Percentiles rank a stretch among this genome's conserved stretches.
Evolutionary conservation across 2,888 invertebrate species (phyloP).

Genomic region (Xestia rhomboidea): DNA sequence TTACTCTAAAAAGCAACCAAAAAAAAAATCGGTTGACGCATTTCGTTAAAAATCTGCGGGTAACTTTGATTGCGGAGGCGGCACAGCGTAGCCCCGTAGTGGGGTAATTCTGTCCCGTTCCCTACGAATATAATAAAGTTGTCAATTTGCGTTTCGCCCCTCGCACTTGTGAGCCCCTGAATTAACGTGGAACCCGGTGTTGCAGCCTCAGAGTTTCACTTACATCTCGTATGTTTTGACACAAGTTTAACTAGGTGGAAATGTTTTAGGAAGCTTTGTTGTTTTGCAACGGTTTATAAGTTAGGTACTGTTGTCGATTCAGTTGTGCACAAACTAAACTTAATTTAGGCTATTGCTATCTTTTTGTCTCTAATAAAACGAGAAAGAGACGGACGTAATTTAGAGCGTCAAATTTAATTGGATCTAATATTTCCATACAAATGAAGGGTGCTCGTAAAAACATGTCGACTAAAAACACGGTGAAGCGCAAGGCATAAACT

Average conservation of each 20-base stretch:
- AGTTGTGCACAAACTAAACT: too few species aligned
- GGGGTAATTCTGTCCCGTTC: constrained; percentile 65
- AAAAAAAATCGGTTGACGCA: constrained; percentile 37
- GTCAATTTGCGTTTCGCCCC: constrained; percentile 73
- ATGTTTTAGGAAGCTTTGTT: constrained; percentile 34
- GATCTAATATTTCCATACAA: too few species aligned
- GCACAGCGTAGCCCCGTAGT: constrained; percentile 39
- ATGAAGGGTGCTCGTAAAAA: too few species aligned
- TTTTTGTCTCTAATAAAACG: too few species aligned
- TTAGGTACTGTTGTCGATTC: too few species aligned
- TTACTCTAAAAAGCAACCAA: constrained; percentile 29
- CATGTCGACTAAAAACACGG: too few species aligned
- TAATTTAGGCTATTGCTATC: too few species aligned
- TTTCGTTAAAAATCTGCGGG: constrained; percentile 60
- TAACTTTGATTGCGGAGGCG: constrained; percentile 65
- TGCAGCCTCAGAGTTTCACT: constrained; percentile 47
- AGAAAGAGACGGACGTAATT: too few species aligned
- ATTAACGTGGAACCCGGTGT: constrained; percentile 60
- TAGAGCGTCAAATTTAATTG: too few species aligned
- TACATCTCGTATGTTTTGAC: constrained; percentile 46
- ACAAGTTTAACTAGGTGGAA: constrained; percentile 42
- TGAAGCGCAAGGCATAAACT: too few species aligned
- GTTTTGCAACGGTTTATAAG: constrained; percentile 44
- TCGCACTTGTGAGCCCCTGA: constrained; percentile 51
- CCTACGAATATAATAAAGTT: constrained; percentile 76